Evolutionary conservation across 2,888 invertebrate genomes (phyloP).

Genomic region (Labia minor): DNA sequence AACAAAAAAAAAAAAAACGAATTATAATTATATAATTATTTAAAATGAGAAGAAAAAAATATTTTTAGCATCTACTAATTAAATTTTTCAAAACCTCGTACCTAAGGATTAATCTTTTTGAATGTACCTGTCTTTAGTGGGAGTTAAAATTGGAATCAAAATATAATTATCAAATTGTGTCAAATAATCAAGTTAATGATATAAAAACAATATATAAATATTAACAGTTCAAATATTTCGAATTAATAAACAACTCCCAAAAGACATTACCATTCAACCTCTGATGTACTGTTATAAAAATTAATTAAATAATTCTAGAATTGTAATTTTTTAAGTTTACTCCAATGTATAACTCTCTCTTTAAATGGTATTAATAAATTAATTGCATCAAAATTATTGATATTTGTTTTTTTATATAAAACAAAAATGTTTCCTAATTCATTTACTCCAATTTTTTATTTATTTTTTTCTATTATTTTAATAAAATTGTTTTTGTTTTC

Average conservation of each 20-base stretch:
- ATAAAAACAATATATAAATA: background rate
- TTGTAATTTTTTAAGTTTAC: background rate
- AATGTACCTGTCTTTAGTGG: background rate
- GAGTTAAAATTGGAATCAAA: background rate
- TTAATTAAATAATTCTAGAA: background rate
- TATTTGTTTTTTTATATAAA: too few relatives aligned
- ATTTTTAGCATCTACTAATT: background rate
- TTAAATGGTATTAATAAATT: slow-evolving; percentile 4
- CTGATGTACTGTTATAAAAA: background rate
- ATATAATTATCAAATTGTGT: background rate
- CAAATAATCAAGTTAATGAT: background rate
- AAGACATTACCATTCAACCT: background rate
- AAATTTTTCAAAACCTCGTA: background rate
- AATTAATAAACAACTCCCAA: background rate
- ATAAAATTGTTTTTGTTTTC: too few relatives aligned
- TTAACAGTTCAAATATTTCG: background rate
- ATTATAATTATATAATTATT: too few relatives aligned
- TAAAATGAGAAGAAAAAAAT: too few relatives aligned
- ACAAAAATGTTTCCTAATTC: too few relatives aligned
- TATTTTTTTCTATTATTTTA: too few relatives aligned
- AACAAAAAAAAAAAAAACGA: too few relatives aligned
- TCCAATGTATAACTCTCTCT: slow-evolving; percentile 3
- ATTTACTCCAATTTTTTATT: too few relatives aligned
- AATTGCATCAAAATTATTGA: background rate
- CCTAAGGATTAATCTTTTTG: background rate